Percentiles rank a stretch among this genome's conserved stretches.
These are phyloP conservation scores for Siniperca obscura DNA, from an alignment of 2,797 vertebrate genomes.

Conservation along the genomic window DNA sequence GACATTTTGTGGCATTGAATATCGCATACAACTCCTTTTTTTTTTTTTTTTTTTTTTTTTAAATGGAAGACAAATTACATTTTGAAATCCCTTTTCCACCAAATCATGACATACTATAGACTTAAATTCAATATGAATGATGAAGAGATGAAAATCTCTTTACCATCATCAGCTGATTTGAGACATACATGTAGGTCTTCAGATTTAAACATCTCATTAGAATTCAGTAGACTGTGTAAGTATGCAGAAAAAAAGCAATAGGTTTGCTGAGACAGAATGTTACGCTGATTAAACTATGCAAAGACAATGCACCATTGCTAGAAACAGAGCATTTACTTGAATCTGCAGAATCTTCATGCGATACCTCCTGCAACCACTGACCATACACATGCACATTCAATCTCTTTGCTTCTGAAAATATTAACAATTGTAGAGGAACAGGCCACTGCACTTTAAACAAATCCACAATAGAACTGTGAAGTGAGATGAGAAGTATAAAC, in stretches of 20 bases:
- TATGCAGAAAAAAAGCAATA: not conserved
- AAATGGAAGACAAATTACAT: not conserved
- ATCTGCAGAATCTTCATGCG: slow-evolving; percentile 66
- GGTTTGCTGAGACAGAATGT: slow-evolving; percentile 51
- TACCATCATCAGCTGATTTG: slow-evolving; percentile 41
- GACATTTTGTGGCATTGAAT: too few relatives aligned
- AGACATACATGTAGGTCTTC: slow-evolving; percentile 40
- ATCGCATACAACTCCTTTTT: too few relatives aligned
- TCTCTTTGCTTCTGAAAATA: slow-evolving; percentile 32
- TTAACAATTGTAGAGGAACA: slow-evolving; percentile 20
- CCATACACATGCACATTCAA: not conserved
- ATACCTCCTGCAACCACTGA: slow-evolving; percentile 20
- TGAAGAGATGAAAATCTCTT: slow-evolving; percentile 42
- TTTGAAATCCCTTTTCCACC: not conserved
- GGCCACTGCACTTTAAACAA: slow-evolving; percentile 61
- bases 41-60: too few relatives aligned
- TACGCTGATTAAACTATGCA: slow-evolving; percentile 83
- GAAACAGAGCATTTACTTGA: slow-evolving; percentile 68
- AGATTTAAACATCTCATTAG: slow-evolving; percentile 70
- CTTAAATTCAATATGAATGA: not conserved
- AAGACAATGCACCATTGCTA: slow-evolving; percentile 68
- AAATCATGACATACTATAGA: not conserved
- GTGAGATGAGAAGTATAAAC: slow-evolving; percentile 61
- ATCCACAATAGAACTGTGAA: slow-evolving; percentile 50
- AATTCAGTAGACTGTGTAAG: slow-evolving; percentile 71